Conservation (phyloP, 2,113 vertebrate genomes). For the Corvus moneduloides region DNA sequence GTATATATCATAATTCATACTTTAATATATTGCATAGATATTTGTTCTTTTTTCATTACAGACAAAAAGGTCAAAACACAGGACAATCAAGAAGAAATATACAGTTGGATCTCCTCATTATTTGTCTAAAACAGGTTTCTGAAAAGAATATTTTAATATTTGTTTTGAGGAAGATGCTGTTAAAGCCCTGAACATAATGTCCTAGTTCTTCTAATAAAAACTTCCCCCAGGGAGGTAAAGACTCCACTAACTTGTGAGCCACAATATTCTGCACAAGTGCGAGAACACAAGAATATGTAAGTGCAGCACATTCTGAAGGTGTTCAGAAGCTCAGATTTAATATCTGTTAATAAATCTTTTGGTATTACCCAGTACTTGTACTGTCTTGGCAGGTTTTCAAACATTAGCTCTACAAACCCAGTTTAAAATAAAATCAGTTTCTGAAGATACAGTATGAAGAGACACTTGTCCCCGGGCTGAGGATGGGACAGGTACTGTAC, state of each 20-base stretch:
- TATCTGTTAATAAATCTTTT: neutral
- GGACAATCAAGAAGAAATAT: neutral
- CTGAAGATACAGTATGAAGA: neutral
- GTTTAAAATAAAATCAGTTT: neutral
- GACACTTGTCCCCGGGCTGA: neutral
- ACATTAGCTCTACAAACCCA: neutral
- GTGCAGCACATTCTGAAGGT: neutral
- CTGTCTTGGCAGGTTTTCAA: neutral
- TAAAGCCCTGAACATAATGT: conserved; percentile 3
- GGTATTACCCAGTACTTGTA: neutral
- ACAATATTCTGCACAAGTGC: conserved; percentile 22
- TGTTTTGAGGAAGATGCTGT: neutral
- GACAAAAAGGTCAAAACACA: neutral
- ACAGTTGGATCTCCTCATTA: neutral
- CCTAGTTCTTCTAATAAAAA: conserved; percentile 60
- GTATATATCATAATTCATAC: neutral
- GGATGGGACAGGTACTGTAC: neutral
- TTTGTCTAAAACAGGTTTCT: neutral
- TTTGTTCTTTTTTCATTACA: neutral
- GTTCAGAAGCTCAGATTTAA: neutral
- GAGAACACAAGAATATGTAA: neutral
- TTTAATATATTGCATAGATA: neutral
- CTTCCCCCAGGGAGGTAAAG: conserved; percentile 55
- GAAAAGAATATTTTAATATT: neutral
- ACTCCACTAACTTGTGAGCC: conserved; percentile 37